phyloP scores from a whole-genome alignment of 1,140 invertebrate species.

The Drosophila gunungcola region DNA sequence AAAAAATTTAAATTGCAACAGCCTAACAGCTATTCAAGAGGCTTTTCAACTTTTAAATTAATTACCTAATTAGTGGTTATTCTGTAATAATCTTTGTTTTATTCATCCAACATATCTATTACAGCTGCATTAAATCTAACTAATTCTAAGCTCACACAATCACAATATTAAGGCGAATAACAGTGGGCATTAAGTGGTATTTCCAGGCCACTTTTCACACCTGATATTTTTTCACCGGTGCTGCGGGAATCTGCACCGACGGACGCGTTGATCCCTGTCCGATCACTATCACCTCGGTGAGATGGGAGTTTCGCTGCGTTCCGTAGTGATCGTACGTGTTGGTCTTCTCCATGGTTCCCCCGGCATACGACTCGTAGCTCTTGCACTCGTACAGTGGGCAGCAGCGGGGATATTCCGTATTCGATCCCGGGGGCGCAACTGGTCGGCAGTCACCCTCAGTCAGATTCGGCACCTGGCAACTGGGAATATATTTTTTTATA shows the following conservation, averaged over 20 bases:
- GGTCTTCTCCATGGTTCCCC: constrained; percentile 52
- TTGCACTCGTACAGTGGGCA: constrained; percentile 75
- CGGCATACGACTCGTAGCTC: constrained; percentile 34
- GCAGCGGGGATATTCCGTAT: constrained; percentile 69
- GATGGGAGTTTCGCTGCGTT: constrained; percentile 36
- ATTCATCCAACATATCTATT: neutral
- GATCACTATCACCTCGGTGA: constrained; percentile 59
- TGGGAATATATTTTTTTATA: constrained; percentile 2
- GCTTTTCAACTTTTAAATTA: no score
- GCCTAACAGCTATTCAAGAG: no score
- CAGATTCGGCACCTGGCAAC: constrained; percentile 59
- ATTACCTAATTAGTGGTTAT: no score
- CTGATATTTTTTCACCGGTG: constrained; percentile 50
- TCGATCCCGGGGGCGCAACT: constrained; percentile 35
- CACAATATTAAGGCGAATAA: no score
- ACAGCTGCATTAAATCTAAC: constrained; percentile 15
- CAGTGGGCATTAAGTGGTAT: neutral
- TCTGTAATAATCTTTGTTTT: neutral
- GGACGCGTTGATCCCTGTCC: neutral
- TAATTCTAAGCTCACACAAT: neutral
- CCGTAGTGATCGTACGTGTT: constrained; percentile 69
- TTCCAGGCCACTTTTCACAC: constrained; percentile 16
- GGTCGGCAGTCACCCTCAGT: constrained; percentile 53
- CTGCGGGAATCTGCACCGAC: neutral
- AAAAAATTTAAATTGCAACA: no score